Percentiles rank a stretch among this genome's conserved stretches.
These are phyloP conservation scores for Pygoscelis adeliae DNA, from an alignment of 2,113 vertebrate species.

Conservation along the genomic window DNA sequence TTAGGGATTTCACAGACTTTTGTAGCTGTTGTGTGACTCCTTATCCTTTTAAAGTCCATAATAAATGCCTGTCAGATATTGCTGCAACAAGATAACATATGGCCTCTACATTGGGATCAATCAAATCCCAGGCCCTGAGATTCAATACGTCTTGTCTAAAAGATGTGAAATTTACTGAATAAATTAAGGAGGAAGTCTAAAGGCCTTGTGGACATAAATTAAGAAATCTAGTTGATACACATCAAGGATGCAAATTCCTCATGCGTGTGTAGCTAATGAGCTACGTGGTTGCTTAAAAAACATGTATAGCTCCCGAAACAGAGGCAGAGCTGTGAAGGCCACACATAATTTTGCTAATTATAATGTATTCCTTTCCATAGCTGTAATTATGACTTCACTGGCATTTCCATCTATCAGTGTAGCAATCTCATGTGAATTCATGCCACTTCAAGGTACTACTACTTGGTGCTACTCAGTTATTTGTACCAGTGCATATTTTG, in stretches of 20 bases:
- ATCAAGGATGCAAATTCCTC: neutral
- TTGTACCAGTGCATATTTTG: neutral
- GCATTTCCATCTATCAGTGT: neutral
- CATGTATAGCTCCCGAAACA: neutral
- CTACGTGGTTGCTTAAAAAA: neutral
- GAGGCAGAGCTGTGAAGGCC: neutral
- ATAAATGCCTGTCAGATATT: constrained; percentile 68
- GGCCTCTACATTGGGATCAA: constrained; percentile 62
- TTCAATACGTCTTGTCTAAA: constrained; percentile 64
- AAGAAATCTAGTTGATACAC: constrained; percentile 6
- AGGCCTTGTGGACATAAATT: constrained; percentile 49
- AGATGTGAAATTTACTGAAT: constrained; percentile 66
- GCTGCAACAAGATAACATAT: constrained; percentile 60
- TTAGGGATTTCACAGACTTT: constrained; percentile 47
- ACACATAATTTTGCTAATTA: neutral
- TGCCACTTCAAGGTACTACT: neutral
- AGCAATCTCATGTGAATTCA: neutral
- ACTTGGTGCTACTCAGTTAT: neutral
- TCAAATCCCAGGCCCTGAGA: constrained; percentile 45
- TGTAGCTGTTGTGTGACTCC: neutral
- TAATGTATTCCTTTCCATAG: neutral
- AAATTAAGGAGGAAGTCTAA: constrained; percentile 57
- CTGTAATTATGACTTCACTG: constrained; percentile 9
- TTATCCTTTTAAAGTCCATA: constrained; percentile 66
- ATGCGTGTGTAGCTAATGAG: neutral